These are phyloP conservation scores for Andrena bucephala DNA, from an alignment of 2,888 invertebrate species.

Conservation along the genomic window DNA sequence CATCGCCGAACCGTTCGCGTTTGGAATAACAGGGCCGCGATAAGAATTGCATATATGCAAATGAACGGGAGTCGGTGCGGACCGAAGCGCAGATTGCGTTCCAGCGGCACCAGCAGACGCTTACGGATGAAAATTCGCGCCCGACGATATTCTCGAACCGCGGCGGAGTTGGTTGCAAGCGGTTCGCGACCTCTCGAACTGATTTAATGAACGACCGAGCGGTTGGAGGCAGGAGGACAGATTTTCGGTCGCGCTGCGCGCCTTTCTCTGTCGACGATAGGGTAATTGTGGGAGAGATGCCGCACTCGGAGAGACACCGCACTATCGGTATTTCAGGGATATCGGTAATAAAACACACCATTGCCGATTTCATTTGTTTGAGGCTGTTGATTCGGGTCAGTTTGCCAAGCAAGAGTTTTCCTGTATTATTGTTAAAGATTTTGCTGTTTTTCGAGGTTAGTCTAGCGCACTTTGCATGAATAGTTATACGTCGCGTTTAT, in stretches of 20 bases:
- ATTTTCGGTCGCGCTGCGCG: constrained; percentile 45
- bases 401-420: no score
- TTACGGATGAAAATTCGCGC: constrained; percentile 29
- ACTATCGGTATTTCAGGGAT: no score
- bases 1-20: constrained; percentile 11
- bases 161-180: constrained; percentile 5
- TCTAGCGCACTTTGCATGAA: no score
- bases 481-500: no score
- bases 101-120: constrained; percentile 8
- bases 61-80: constrained; percentile 1
- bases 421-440: no score
- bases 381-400: no score
- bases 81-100: not conserved
- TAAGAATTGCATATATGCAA: constrained; percentile 32
- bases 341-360: no score
- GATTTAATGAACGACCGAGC: constrained; percentile 47
- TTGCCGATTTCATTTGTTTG: no score
- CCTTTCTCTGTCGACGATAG: not conserved
- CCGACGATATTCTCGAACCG: constrained; percentile 10
- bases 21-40: constrained; percentile 28
- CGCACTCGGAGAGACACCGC: no score
- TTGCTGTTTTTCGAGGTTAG: no score
- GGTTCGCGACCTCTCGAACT: constrained; percentile 45
- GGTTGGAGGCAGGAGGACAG: constrained; percentile 21
- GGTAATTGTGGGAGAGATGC: no score